Evolutionary conservation across 1,140 invertebrate genomes (phyloP).

Genomic region (Pseudomyrmex gracilis): DNA sequence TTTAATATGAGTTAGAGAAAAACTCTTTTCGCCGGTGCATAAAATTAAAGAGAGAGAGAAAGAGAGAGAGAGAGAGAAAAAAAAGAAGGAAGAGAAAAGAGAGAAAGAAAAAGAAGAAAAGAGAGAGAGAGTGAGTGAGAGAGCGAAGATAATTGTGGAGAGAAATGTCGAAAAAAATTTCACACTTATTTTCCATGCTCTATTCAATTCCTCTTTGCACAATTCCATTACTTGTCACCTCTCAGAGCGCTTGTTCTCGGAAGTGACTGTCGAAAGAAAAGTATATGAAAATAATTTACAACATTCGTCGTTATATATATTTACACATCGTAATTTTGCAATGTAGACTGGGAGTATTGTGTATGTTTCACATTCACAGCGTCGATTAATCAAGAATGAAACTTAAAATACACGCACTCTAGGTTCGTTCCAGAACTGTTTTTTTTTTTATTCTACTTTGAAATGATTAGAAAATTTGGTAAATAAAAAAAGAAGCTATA

Average conservation of each 20-base stretch:
- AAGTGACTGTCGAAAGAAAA: constrained; percentile 43
- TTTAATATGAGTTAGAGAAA: constrained; percentile 55
- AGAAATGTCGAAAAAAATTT: constrained; percentile 47
- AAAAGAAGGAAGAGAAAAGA: no score
- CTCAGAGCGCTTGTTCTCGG: constrained; percentile 12
- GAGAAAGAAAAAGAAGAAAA: not conserved
- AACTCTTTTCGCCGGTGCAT: constrained; percentile 28
- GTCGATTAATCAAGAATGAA: not conserved
- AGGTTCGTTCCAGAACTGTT: not conserved
- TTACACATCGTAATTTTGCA: constrained; percentile 35
- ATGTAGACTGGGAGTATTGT: not conserved
- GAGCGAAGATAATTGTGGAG: constrained; percentile 45
- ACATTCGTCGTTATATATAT: constrained; percentile 37
- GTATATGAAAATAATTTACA: constrained; percentile 51
- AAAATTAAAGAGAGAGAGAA: constrained; percentile 32
- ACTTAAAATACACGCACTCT: not conserved
- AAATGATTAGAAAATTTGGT: constrained; percentile 11
- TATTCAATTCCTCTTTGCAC: constrained; percentile 21
- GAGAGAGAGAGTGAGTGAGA: constrained; percentile 21
- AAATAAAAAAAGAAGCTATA: constrained; percentile 3
- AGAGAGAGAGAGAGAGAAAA: constrained; percentile 21
- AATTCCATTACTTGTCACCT: constrained; percentile 45
- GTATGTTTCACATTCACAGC: not conserved
- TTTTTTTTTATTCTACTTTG: not conserved
- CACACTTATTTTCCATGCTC: constrained; percentile 17